These are phyloP conservation scores for Dryas iulia DNA, from an alignment of 1,140 invertebrate genomes.

Conservation along the genomic window DNA sequence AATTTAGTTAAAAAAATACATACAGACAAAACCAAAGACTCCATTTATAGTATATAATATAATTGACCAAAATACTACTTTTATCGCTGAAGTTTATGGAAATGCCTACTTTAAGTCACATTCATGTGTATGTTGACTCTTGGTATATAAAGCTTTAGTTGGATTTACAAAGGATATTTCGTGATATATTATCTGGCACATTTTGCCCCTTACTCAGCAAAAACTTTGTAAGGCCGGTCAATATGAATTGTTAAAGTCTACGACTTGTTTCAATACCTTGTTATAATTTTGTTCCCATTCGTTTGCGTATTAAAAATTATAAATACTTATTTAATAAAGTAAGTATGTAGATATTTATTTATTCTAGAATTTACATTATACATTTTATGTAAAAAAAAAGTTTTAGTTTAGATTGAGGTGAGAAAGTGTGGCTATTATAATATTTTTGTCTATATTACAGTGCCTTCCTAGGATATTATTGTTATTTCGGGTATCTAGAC, in stretches of 20 bases:
- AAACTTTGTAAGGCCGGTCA: conserved; percentile 28
- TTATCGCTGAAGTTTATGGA: not conserved
- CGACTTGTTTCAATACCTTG: not conserved
- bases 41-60: too few species aligned
- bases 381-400: too few species aligned
- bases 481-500: too few species aligned
- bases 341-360: too few species aligned
- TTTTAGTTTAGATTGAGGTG: too few species aligned
- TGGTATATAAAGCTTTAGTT: conserved; percentile 24
- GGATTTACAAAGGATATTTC: conserved; percentile 8
- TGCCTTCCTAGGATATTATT: too few species aligned
- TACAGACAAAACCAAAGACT: too few species aligned
- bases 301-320: not conserved
- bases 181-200: conserved; percentile 26
- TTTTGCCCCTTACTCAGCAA: conserved; percentile 29
- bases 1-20: too few species aligned
- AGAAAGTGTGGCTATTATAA: too few species aligned
- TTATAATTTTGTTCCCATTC: not conserved
- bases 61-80: not conserved
- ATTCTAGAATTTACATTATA: too few species aligned
- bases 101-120: not conserved
- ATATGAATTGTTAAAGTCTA: conserved; percentile 35
- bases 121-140: conserved; percentile 19
- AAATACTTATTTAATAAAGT: too few species aligned
- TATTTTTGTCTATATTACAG: too few species aligned